These are phyloP conservation scores for Sminthurinus aureus DNA, from an alignment of 2,888 invertebrate species.

Conservation along the genomic window DNA sequence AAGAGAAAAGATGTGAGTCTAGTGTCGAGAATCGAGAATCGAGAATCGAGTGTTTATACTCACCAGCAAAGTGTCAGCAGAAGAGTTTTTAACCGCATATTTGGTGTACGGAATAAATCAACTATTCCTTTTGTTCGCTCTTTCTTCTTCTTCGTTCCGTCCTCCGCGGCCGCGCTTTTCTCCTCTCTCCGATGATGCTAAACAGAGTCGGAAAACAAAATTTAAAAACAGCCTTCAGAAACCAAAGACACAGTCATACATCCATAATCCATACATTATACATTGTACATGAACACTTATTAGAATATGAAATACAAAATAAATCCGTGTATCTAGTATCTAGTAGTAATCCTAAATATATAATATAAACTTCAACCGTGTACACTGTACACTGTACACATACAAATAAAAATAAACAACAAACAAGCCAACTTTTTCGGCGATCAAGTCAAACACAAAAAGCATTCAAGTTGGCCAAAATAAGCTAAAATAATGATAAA, in stretches of 20 bases:
- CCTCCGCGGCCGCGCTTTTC: not conserved
- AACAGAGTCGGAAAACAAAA: conserved; percentile 26
- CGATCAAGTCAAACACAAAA: too few species aligned
- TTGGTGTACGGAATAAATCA: conserved; percentile 80
- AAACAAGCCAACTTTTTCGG: too few species aligned
- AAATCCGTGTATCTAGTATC: too few species aligned
- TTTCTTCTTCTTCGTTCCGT: not conserved
- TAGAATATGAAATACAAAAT: not conserved
- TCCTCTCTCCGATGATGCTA: conserved; percentile 23
- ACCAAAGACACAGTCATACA: not conserved
- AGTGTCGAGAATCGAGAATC: too few species aligned
- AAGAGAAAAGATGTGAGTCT: not conserved
- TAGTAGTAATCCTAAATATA: too few species aligned
- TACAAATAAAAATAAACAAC: too few species aligned
- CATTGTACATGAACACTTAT: too few species aligned
- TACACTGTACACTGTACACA: too few species aligned
- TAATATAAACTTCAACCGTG: too few species aligned
- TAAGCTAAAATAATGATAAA: too few species aligned
- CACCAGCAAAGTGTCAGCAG: conserved; percentile 85
- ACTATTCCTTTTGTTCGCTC: conserved; percentile 66
- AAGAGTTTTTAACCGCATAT: conserved; percentile 86
- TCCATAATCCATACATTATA: not conserved
- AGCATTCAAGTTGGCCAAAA: too few species aligned
- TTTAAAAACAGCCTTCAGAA: not conserved
- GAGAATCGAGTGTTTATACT: conserved; percentile 23